A percentile compares a stretch with the other conserved stretches of the same genome.
These are phyloP conservation scores for Buphagus erythrorhynchus DNA, from an alignment of 2,797 vertebrate species.

Conservation along the genomic window DNA sequence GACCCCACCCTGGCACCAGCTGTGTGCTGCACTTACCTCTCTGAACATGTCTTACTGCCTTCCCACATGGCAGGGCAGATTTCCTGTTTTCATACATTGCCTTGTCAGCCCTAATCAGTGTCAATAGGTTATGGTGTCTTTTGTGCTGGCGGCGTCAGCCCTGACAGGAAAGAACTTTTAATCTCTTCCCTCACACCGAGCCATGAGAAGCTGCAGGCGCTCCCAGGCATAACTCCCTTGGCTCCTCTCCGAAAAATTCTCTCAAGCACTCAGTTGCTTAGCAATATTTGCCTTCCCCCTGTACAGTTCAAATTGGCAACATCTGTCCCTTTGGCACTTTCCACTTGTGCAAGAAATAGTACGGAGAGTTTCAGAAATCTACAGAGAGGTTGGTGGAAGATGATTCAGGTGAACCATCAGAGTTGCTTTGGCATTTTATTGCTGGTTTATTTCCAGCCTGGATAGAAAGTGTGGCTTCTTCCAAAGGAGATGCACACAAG, in stretches of 20 bases:
- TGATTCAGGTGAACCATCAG: accelerated
- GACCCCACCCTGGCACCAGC: background rate
- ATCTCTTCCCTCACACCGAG: slow-evolving; percentile 71
- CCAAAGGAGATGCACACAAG: background rate
- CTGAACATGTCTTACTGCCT: slow-evolving; percentile 75
- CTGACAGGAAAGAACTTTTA: slow-evolving; percentile 74
- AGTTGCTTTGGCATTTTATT: background rate
- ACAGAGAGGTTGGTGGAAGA: background rate
- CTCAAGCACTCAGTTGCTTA: slow-evolving; percentile 81
- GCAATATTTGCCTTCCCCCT: slow-evolving; percentile 80
- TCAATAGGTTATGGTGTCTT: slow-evolving; percentile 63
- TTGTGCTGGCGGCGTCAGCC: slow-evolving; percentile 51
- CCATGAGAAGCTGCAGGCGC: slow-evolving; percentile 68
- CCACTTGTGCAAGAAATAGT: slow-evolving; percentile 40
- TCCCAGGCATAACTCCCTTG: slow-evolving; percentile 81
- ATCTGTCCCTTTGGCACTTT: slow-evolving; percentile 77
- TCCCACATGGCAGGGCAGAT: slow-evolving; percentile 74
- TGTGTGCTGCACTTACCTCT: slow-evolving; percentile 73
- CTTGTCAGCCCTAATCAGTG: slow-evolving; percentile 72
- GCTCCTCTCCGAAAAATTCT: slow-evolving; percentile 80
- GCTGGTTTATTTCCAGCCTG: slow-evolving; percentile 10
- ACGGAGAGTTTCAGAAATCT: slow-evolving; percentile 4
- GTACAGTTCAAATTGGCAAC: slow-evolving; percentile 75
- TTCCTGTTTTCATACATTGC: slow-evolving; percentile 71
- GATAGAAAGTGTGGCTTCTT: background rate